Evolutionary conservation across 37 sponge, comb jelly and placozoan genomes (phyloP), one percentile per base, ranked within the genome.

Genomic region (Amphimedon queenslandica): DNA sequence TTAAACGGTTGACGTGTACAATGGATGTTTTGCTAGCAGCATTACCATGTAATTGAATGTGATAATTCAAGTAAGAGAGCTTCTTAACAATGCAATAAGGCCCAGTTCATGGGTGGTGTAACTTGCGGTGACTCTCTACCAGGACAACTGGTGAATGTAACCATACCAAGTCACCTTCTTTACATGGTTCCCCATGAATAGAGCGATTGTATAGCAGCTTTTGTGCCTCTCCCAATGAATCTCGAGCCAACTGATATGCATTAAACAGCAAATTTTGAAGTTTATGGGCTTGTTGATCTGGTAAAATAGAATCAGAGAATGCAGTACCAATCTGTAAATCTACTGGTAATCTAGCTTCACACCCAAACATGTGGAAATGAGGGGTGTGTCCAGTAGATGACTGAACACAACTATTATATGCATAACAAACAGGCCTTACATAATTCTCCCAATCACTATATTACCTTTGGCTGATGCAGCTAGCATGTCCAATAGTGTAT

Each of bases 311-410:
- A 18, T 67, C 55, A 20, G 78, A 32, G 13, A n/a, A 21, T 33
- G 40, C 39, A 1, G 42, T 35, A 2, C 53, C 55, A 60, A 71
- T 75, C 57, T 56, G 32, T 2, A 80, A 20, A 34, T 73, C 74
- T 8, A 74, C 28, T 5, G 79, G 79, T 40, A 78, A 18, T n/a
- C 75, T 37, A 27, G 85, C 71, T 23, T 85, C 63, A 25, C 75
- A 37, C 16, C 79, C 79, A 35, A 78, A 85, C 85, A 86, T 75
- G 27, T 80, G 51, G 42, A 76, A 86, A 47, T 70, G 70, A 23
- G 75, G 80, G 24, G 76, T 55, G 55, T 40, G 73, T 4, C 69
- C 69, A 30, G 74, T 67, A 5, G 69, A n/a, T 25, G 79, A 13
- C 37, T 84, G 79, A 2, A 78, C 34, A 36, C 75, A 73, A 42